These are phyloP conservation scores for Eurosta solidaginis DNA, from an alignment of 1,140 invertebrate genomes.

Conservation along the genomic window DNA sequence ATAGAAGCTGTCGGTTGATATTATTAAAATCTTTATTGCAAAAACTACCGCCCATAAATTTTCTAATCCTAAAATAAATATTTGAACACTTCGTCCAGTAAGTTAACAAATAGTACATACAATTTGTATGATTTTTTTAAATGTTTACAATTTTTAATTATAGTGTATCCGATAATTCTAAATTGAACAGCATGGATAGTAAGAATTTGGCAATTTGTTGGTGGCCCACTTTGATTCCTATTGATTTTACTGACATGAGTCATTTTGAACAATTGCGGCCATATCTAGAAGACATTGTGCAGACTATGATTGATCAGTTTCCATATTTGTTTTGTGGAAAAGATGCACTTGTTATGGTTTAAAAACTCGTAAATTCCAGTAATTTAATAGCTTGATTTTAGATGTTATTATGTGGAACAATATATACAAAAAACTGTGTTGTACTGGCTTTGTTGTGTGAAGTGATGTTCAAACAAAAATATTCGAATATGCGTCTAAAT, in stretches of 20 bases:
- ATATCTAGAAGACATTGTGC: conserved; percentile 92
- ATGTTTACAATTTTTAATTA: conserved; percentile 42
- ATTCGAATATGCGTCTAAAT: conserved; percentile 27
- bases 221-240: conserved; percentile 95
- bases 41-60: conserved; percentile 80
- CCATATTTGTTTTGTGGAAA: conserved; percentile 93
- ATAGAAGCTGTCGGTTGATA: conserved; percentile 85
- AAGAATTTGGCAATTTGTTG: conserved; percentile 96
- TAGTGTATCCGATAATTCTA: conserved; percentile 89
- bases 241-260: conserved; percentile 93
- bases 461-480: conserved; percentile 21
- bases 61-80: conserved; percentile 89
- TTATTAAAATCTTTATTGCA: conserved; percentile 84
- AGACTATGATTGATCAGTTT: conserved; percentile 96
- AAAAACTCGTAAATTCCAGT: conserved; percentile 34
- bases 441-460: conserved; percentile 31
- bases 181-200: conserved; percentile 94
- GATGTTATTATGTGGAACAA: conserved; percentile 26
- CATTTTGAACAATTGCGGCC: conserved; percentile 91
- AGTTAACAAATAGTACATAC: conserved; percentile 51
- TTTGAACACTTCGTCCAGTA: conserved; percentile 94
- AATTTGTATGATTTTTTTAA: conserved; percentile 21
- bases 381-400: conserved; percentile 28
- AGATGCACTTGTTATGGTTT: conserved; percentile 91
- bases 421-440: conserved; percentile 26